Conservation (phyloP, 2,888 invertebrate genomes). For the Terebella lapidaria region DNA sequence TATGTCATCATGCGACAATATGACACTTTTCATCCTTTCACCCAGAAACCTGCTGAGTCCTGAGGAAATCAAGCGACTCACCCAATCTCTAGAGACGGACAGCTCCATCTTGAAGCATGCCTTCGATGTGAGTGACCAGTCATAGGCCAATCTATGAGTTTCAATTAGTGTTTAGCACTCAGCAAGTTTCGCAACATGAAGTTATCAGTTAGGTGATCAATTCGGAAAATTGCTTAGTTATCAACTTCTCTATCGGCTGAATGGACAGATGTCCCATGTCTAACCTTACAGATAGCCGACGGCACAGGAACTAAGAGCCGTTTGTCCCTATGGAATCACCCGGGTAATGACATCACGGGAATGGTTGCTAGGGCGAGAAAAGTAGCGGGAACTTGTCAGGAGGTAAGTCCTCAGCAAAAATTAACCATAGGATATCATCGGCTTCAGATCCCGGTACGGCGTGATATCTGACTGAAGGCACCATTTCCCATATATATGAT, state of each 20-base stretch:
- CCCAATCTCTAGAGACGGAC: conserved; percentile 5
- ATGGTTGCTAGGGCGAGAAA: conserved; percentile 26
- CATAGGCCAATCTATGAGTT: no score
- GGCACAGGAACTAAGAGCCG: conserved; percentile 21
- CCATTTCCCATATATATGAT: no score
- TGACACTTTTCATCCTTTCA: neutral
- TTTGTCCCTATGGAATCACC: conserved; percentile 27
- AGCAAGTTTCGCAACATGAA: no score
- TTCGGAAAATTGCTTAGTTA: no score
- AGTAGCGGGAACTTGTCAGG: conserved; percentile 24
- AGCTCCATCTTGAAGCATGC: conserved; percentile 6
- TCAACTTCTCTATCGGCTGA: no score
- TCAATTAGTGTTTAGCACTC: no score
- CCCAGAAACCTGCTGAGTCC: conserved; percentile 10
- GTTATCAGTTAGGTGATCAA: no score
- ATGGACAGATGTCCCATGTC: no score
- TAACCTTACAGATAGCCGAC: conserved; percentile 22
- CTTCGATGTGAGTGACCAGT: conserved; percentile 19
- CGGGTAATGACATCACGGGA: conserved; percentile 29
- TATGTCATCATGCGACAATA: neutral
- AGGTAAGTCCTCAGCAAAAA: conserved; percentile 16
- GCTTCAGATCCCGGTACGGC: neutral
- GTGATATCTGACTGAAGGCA: no score
- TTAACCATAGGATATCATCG: neutral
- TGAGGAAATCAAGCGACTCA: conserved; percentile 12